Percentiles rank a stretch among this genome's conserved stretches.
These are phyloP conservation scores for Cercopithecus mitis DNA, from an alignment of 2,797 vertebrate species.

Conservation along the genomic window DNA sequence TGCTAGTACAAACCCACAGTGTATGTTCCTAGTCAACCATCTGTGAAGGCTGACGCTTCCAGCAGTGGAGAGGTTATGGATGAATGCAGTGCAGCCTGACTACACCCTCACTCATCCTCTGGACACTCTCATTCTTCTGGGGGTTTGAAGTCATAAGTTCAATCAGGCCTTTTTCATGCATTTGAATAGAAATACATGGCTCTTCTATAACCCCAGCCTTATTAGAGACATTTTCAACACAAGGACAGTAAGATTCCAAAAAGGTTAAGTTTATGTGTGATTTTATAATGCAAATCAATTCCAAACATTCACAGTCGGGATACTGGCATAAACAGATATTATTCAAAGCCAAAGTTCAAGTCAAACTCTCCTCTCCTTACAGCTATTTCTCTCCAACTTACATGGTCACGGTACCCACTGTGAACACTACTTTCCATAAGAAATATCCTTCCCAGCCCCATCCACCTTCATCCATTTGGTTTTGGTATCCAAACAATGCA, in stretches of 20 bases:
- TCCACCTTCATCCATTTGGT: not conserved
- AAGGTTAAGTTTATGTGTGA: not conserved
- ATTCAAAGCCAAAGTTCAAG: not conserved
- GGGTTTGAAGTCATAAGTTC: not conserved
- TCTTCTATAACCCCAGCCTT: not conserved
- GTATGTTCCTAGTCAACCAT: not conserved
- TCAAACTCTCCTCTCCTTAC: not conserved
- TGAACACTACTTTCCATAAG: not conserved
- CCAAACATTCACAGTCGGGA: not conserved
- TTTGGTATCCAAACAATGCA: not conserved
- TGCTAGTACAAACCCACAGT: constrained; percentile 13
- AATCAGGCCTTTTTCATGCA: not conserved
- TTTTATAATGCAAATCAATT: constrained; percentile 8
- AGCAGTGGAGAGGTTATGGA: too few species aligned
- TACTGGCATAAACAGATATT: not conserved
- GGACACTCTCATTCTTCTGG: not conserved
- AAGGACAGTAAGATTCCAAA: not conserved
- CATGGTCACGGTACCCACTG: not conserved
- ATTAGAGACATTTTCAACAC: constrained; percentile 16
- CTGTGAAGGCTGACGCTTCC: not conserved
- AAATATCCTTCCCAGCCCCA: not conserved
- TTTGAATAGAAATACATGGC: not conserved
- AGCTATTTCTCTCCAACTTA: not conserved
- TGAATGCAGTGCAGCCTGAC: not conserved
- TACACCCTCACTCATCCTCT: not conserved